phyloP scores from a whole-genome alignment of 2,797 vertebrate species.

The Dendrocincla fuliginosa region DNA sequence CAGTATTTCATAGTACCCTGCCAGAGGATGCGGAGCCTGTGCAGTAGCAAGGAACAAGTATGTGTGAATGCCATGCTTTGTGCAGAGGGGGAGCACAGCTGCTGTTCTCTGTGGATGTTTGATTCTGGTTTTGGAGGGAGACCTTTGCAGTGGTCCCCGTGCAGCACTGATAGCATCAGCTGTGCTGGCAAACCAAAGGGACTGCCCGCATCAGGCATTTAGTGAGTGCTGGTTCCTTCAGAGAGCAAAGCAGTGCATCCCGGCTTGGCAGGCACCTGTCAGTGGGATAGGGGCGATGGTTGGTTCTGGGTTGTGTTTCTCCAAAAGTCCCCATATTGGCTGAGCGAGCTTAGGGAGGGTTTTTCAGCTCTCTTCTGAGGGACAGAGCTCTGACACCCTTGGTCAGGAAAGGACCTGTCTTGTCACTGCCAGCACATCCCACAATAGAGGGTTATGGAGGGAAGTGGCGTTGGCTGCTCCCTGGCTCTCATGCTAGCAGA shows the following conservation, averaged over 20 bases:
- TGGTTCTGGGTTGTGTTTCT: neutral
- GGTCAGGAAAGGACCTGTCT: neutral
- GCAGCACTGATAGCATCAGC: neutral
- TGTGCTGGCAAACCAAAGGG: neutral
- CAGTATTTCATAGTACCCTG: fast-evolving
- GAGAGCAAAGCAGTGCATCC: neutral
- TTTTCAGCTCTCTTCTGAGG: neutral
- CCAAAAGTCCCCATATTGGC: neutral
- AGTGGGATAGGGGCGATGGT: fast-evolving
- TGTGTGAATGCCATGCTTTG: fast-evolving
- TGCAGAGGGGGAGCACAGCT: neutral
- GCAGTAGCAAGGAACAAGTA: neutral
- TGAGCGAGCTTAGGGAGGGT: fast-evolving
- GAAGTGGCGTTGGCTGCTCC: fast-evolving
- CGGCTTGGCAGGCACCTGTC: neutral
- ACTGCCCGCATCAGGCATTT: fast-evolving
- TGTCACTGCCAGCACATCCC: neutral
- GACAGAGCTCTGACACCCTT: neutral
- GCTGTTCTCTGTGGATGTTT: neutral
- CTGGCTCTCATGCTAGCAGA: neutral
- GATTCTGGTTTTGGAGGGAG: neutral
- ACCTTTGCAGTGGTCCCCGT: neutral
- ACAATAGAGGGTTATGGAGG: fast-evolving
- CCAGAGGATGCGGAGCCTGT: fast-evolving
- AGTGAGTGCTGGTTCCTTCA: neutral